Evolutionary conservation across 2,113 vertebrate species (phyloP).

Genomic region (Trogon melanurus): DNA sequence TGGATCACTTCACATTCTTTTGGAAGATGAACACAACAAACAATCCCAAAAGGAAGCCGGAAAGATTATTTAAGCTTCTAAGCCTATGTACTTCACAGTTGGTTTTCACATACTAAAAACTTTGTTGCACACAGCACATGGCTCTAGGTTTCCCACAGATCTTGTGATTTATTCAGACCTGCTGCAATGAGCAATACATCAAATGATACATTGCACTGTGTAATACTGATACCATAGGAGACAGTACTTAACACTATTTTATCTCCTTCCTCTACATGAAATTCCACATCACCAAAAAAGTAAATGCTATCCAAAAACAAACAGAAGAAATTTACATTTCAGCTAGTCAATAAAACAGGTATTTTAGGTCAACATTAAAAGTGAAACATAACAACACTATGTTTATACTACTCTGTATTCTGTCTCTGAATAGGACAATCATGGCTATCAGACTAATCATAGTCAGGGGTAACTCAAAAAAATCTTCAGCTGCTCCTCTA

Average conservation of each 20-base stretch:
- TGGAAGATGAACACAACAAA: neutral
- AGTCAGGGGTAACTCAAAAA: conserved; percentile 51
- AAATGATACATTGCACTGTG: neutral
- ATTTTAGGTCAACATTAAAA: neutral
- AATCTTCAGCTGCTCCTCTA: neutral
- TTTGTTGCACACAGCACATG: neutral
- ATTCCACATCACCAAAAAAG: neutral
- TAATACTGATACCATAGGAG: neutral
- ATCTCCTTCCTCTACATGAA: neutral
- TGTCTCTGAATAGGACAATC: neutral
- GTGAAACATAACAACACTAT: neutral
- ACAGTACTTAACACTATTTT: neutral
- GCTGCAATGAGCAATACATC: neutral
- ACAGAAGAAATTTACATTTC: neutral
- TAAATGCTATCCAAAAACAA: neutral
- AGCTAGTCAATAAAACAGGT: neutral
- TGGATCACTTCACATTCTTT: neutral
- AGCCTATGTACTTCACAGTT: neutral
- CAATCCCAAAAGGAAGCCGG: neutral
- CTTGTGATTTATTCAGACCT: neutral
- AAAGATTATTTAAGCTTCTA: neutral
- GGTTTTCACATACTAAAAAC: neutral
- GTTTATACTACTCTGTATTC: neutral
- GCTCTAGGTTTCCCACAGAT: neutral
- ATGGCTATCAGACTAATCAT: conserved; percentile 43